These are phyloP conservation scores for Hypocryptadius cinnamomeus DNA, from an alignment of 2,113 vertebrate species.

Conservation along the genomic window DNA sequence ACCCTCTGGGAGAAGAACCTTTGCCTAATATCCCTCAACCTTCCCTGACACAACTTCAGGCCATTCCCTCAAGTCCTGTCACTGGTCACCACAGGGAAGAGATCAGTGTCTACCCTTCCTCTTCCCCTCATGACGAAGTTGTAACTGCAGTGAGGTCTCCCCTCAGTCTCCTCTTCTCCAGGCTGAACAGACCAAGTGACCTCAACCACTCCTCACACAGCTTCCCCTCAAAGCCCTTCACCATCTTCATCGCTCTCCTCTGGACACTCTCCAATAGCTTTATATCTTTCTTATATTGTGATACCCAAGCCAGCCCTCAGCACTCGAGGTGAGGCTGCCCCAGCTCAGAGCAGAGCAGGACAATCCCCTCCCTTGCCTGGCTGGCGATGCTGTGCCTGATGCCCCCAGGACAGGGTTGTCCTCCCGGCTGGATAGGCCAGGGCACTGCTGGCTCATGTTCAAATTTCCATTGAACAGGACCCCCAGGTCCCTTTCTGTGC, in stretches of 20 bases:
- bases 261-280: neutral
- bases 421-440: neutral
- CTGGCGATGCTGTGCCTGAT: neutral
- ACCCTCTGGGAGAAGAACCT: neutral
- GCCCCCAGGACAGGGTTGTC: rapidly evolving
- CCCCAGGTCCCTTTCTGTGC: neutral
- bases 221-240: neutral
- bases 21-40: neutral
- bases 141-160: no score
- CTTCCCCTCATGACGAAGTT: rapidly evolving
- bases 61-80: neutral
- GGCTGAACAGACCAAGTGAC: neutral
- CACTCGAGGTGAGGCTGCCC: rapidly evolving
- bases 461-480: neutral
- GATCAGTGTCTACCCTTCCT: neutral
- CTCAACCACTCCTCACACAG: rapidly evolving
- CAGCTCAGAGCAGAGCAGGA: neutral
- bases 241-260: rapidly evolving
- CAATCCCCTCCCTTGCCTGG: rapidly evolving
- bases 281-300: neutral
- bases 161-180: neutral
- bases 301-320: neutral
- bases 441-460: neutral
- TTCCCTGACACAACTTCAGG: neutral
- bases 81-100: neutral